A percentile compares a stretch with the other conserved stretches of the same genome.
phyloP scores from a whole-genome alignment of 1,140 invertebrate species.

The Neoseiulus cucumeris region DNA sequence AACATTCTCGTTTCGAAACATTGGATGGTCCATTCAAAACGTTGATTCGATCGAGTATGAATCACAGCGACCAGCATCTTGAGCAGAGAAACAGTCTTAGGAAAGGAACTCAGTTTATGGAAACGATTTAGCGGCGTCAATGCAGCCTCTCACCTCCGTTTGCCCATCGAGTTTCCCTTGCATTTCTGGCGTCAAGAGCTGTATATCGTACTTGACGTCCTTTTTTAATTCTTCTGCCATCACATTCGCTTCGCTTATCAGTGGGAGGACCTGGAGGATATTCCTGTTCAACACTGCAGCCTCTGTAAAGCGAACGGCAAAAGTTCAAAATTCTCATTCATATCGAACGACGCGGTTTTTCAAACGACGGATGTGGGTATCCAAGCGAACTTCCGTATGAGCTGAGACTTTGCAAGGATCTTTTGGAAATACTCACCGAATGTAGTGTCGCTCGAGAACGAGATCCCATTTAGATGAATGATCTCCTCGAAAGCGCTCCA shows the following conservation, averaged over 20 bases:
- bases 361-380: no score
- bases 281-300: conserved; percentile 36
- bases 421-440: not conserved
- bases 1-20: conserved; percentile 38
- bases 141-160: conserved; percentile 27
- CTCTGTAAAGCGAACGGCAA: conserved; percentile 24
- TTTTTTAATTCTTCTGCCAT: conserved; percentile 39
- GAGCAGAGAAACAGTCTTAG: conserved; percentile 15
- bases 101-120: conserved; percentile 11
- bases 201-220: conserved; percentile 37
- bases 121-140: not conserved
- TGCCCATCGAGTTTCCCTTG: conserved; percentile 31
- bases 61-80: conserved; percentile 38
- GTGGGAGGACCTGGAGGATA: conserved; percentile 36
- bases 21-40: conserved; percentile 37
- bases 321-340: no score
- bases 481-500: conserved; percentile 10
- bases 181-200: conserved; percentile 37
- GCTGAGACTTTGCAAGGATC: no score
- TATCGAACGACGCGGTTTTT: no score
- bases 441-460: not conserved
- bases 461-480: not conserved
- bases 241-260: conserved; percentile 38
- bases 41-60: conserved; percentile 34
- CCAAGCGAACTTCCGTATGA: no score